Evolutionary conservation across 2,797 vertebrate genomes (phyloP).

Genomic region (Podarcis siculus): DNA sequence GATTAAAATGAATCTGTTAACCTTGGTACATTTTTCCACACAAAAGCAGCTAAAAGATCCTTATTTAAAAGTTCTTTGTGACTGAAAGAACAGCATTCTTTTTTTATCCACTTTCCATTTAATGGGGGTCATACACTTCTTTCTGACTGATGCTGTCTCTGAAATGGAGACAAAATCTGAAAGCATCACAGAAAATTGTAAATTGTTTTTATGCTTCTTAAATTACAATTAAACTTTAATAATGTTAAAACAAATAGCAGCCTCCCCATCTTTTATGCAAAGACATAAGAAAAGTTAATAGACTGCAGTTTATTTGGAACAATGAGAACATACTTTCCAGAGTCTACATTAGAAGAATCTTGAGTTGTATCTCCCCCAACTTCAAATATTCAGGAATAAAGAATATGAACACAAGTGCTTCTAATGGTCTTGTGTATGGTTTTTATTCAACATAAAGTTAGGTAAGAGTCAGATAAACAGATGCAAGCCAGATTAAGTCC

Average conservation of each 20-base stretch:
- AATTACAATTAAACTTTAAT: conserved; percentile 17
- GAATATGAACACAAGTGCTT: background rate
- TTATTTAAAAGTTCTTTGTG: background rate
- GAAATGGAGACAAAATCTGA: conserved; percentile 25
- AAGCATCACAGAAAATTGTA: conserved; percentile 27
- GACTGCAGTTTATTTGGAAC: conserved; percentile 22
- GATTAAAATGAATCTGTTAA: conserved; percentile 26
- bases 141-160: conserved; percentile 26
- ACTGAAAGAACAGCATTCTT: background rate
- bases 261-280: conserved; percentile 1
- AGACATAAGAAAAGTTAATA: conserved; percentile 16
- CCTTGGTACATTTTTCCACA: conserved; percentile 17
- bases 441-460: background rate
- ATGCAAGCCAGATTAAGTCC: background rate
- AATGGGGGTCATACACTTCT: conserved; percentile 24
- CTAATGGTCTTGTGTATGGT: background rate
- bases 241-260: conserved; percentile 42
- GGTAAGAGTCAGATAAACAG: conserved; percentile 10
- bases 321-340: conserved; percentile 39
- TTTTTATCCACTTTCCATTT: background rate
- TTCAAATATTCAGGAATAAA: background rate
- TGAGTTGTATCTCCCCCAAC: background rate
- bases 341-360: conserved; percentile 17
- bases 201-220: conserved; percentile 1
- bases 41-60: conserved; percentile 19